These are phyloP conservation scores for Carcharodon carcharias DNA, from an alignment of 2,797 vertebrate genomes.

Conservation along the genomic window DNA sequence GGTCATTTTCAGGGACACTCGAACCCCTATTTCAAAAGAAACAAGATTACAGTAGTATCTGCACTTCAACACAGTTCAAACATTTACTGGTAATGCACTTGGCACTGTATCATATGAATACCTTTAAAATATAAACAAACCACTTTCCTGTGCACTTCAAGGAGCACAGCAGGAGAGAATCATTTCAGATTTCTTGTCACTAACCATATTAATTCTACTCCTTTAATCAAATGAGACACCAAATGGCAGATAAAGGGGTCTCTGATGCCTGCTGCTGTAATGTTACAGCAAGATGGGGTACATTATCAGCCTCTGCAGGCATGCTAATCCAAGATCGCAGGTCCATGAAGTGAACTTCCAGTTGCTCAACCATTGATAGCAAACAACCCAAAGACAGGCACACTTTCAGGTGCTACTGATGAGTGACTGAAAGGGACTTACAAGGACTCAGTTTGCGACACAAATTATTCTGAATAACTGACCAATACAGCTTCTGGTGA, in stretches of 20 bases:
- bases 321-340: background rate
- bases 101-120: background rate
- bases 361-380: background rate
- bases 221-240: background rate
- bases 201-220: background rate
- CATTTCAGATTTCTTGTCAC: background rate
- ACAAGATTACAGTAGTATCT: background rate
- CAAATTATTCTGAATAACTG: background rate
- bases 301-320: background rate
- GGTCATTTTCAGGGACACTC: constrained; percentile 89
- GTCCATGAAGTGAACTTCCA: background rate
- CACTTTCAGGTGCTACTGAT: background rate
- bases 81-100: background rate
- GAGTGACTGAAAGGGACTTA: background rate
- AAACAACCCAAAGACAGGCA: background rate
- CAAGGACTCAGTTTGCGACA: background rate
- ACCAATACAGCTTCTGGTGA: background rate
- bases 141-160: background rate
- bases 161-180: background rate
- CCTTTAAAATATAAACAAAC: background rate
- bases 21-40: constrained; percentile 66
- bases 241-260: background rate
- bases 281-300: background rate
- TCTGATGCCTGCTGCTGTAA: background rate
- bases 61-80: background rate